A percentile compares a stretch with the other conserved stretches of the same genome.
phyloP scores from a whole-genome alignment of 2,888 invertebrate species.

The Erpobdella octoculata region DNA sequence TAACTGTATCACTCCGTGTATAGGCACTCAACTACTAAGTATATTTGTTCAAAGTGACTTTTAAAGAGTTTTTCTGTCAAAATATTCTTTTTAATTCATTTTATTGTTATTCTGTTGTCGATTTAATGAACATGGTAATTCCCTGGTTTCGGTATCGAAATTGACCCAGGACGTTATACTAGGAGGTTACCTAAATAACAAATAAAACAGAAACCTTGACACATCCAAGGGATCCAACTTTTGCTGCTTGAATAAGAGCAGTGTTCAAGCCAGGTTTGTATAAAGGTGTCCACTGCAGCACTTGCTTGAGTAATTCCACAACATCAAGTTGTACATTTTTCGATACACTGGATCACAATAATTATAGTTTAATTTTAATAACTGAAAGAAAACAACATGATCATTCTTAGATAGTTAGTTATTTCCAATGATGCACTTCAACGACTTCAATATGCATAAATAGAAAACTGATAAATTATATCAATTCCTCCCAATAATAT shows the following conservation, averaged over 20 bases:
- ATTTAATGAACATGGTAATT: not conserved
- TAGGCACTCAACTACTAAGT: no score
- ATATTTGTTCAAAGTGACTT: no score
- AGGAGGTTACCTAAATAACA: not conserved
- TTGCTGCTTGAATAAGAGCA: constrained; percentile 38
- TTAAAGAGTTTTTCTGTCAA: no score
- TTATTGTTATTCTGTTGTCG: not conserved
- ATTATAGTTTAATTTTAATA: no score
- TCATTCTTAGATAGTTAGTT: no score
- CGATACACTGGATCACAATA: constrained; percentile 36
- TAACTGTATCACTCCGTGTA: no score
- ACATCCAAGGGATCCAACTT: constrained; percentile 37
- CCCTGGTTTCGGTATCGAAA: not conserved
- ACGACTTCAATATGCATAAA: no score
- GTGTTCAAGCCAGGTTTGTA: constrained; percentile 39
- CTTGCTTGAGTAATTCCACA: constrained; percentile 39
- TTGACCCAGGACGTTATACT: no score
- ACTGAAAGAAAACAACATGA: no score
- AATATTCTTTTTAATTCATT: not conserved
- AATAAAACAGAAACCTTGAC: constrained; percentile 34
- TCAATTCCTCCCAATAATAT: no score
- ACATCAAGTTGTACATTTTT: constrained; percentile 39
- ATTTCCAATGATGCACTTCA: no score
- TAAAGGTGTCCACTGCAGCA: constrained; percentile 39
- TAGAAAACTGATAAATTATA: no score